Percentiles rank a stretch among this genome's conserved stretches.
phyloP scores from a whole-genome alignment of 2,888 invertebrate species.

The Serripes groenlandicus region DNA sequence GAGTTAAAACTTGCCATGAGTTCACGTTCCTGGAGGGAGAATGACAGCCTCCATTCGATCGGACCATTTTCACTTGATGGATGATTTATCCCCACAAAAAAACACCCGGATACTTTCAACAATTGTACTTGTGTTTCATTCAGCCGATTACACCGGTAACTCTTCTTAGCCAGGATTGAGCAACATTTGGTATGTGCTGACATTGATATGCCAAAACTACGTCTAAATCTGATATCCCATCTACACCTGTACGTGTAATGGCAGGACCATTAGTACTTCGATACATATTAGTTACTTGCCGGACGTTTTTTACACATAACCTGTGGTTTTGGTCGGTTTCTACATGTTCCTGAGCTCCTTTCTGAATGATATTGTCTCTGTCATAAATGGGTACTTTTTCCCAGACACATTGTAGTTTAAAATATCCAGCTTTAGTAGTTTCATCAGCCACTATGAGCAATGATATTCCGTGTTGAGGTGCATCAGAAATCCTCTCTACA shows the following conservation, averaged over 20 bases:
- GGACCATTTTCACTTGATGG: background rate
- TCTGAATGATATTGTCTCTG: background rate
- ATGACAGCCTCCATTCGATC: background rate
- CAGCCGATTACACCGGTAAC: background rate
- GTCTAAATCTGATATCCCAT: background rate
- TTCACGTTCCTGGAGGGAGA: background rate
- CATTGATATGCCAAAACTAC: too few relatives aligned
- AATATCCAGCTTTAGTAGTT: background rate
- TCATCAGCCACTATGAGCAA: background rate
- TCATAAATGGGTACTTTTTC: background rate
- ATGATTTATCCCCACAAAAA: background rate
- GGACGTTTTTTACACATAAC: background rate
- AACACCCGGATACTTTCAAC: background rate
- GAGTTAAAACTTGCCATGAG: background rate
- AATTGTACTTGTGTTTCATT: background rate
- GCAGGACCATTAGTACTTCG: background rate
- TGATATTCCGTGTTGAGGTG: background rate
- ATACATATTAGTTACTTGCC: background rate
- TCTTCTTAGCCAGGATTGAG: background rate
- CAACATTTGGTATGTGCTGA: too few relatives aligned
- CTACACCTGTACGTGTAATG: background rate
- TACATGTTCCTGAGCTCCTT: too few relatives aligned
- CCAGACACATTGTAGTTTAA: background rate
- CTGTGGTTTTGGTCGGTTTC: too few relatives aligned
- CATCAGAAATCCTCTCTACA: background rate